Evolutionary conservation across 2,888 invertebrate genomes (phyloP).

Genomic region (Acleris emargana): DNA sequence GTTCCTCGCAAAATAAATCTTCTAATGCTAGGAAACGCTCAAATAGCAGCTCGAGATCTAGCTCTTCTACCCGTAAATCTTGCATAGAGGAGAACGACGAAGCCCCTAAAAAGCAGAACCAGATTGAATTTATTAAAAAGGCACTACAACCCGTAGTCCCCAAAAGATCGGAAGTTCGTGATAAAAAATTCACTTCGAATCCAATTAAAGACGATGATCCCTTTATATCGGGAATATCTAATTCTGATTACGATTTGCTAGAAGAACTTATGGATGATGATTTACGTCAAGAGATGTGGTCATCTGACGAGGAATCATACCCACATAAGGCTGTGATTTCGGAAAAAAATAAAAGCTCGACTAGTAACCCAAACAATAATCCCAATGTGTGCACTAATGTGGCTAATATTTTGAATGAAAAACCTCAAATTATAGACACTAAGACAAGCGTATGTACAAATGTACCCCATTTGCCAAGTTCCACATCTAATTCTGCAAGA

Average conservation of each 20-base stretch:
- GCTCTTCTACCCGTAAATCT: slow-evolving; percentile 20
- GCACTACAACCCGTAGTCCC: slow-evolving; percentile 30
- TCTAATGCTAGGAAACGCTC: slow-evolving; percentile 18
- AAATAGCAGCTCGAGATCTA: slow-evolving; percentile 8
- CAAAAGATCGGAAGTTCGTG: slow-evolving; percentile 37
- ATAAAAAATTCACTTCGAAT: slow-evolving; percentile 46
- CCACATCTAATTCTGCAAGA: not conserved
- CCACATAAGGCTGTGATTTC: slow-evolving; percentile 38
- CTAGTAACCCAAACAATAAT: slow-evolving; percentile 5
- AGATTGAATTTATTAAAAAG: slow-evolving; percentile 31
- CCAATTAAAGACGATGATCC: slow-evolving; percentile 54
- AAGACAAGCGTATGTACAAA: slow-evolving; percentile 9
- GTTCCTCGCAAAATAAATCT: slow-evolving; percentile 13
- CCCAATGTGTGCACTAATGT: slow-evolving; percentile 7
- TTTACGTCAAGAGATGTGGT: slow-evolving; percentile 71
- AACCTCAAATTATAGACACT: slow-evolving; percentile 3
- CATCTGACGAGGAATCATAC: slow-evolving; percentile 66
- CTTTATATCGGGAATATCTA: slow-evolving; percentile 65
- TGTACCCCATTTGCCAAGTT: slow-evolving; percentile 1
- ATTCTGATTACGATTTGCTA: slow-evolving; percentile 72
- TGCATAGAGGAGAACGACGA: slow-evolving; percentile 8
- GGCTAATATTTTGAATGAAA: slow-evolving; percentile 13
- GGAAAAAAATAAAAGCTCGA: slow-evolving; percentile 39
- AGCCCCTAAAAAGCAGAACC: slow-evolving; percentile 10
- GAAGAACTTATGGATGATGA: slow-evolving; percentile 78